Evolutionary conservation across 2,888 invertebrate species (phyloP), one percentile per base, ranked within the genome.

Genomic region (Acleris emargana): DNA sequence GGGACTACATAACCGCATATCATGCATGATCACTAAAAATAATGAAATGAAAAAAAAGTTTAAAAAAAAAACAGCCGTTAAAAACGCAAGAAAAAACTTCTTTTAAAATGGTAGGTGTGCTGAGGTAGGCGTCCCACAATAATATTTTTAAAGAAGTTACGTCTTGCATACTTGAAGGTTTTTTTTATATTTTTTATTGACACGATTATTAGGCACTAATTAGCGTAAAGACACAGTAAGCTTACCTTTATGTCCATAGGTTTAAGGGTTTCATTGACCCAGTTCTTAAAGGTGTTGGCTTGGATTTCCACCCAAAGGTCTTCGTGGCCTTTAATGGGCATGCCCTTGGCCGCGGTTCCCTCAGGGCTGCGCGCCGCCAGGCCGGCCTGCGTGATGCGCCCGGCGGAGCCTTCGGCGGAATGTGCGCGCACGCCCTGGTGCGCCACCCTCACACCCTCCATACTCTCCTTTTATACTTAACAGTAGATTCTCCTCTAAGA

Each of bases 221-320:
- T 28, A 1, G 28, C 9, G 28, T 28, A 28, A 28, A 28, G 28
- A 28, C 3, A 28, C 3, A n/a, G 16, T n/a, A n/a, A 45, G 45
- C 17, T 28, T 52, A 94, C 94, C 93, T 94, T 94, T 85, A 94
- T 94, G 73, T 94, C 94, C 70, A 94, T 93, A 55, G 96, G 96
- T 69, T 95, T 94, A 71, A 97, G 87, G 77, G 97, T 96, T 85
- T 99, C 99, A 88, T 99, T 99, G 78, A 99, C 97, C 99, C 99
- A 99, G 89, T 99, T 99, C 75, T 97, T 95, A 86, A 99, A 99
- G 47, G 99, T 99, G 87, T 97, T 97, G 54, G 98, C 97, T 86
- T 98, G 98, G 72, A 98, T 98, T 84, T 98, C 97, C 59, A 99
- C 97, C 99, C 99, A 99, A 51, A 98, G 95, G 81, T 98, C 98